A percentile compares a stretch with the other conserved stretches of the same genome.
phyloP scores from a whole-genome alignment of 2,888 invertebrate genomes.

The Portevinia maculata region DNA sequence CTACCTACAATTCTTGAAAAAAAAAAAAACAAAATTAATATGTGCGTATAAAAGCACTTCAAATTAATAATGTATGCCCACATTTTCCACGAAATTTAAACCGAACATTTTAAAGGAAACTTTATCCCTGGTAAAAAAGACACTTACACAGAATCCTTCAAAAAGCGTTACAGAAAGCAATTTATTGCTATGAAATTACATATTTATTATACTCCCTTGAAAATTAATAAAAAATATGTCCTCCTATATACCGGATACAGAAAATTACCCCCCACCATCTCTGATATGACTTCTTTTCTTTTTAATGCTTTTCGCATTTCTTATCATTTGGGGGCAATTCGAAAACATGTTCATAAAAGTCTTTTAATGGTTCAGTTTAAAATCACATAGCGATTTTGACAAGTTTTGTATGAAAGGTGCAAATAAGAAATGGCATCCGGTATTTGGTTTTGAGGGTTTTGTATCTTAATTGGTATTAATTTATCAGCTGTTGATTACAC shows the following conservation, averaged over 20 bases:
- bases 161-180: background rate
- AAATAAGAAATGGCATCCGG: constrained; percentile 7
- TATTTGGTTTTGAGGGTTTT: background rate
- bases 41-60: constrained; percentile 3
- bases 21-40: constrained; percentile 14
- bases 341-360: constrained; percentile 14
- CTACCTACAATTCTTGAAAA: background rate
- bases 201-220: background rate
- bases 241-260: constrained; percentile 6
- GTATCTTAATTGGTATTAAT: constrained; percentile 39
- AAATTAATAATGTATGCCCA: constrained; percentile 50
- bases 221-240: constrained; percentile 44
- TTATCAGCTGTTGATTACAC: too few species aligned
- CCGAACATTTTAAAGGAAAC: background rate
- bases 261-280: background rate
- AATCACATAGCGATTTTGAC: background rate
- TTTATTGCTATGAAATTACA: background rate
- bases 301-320: background rate
- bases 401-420: background rate
- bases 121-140: background rate
- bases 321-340: background rate
- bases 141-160: background rate
- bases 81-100: constrained; percentile 53
- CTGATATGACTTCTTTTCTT: background rate
- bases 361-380: constrained; percentile 23